Percentiles rank a stretch among this genome's conserved stretches.
Conservation (phyloP, 2,113 vertebrate species). For the pig (Sus scrofa) region T2T-Sscrofa CM000823.6:3954001-3954500, state of each 20-base stretch:
- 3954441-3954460: no score
- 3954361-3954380: not conserved
- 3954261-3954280: not conserved
- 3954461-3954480: no score
- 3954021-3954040: not conserved
- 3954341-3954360: not conserved
- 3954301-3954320: accelerated
- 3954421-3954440: no score
- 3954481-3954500: no score
- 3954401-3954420: not conserved
- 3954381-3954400: not conserved
- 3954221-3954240: accelerated
- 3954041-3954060: not conserved
- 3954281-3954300: not conserved
- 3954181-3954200: not conserved
- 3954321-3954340: accelerated
- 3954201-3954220: not conserved
- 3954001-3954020: not conserved
- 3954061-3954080: not conserved
- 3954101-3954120: not conserved
- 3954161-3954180: no score
- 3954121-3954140: not conserved
- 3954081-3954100: not conserved
- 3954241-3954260: not conserved
- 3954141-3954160: not conserved